Evolutionary conservation across 2,888 invertebrate genomes (phyloP).

Genomic region (Alloscopus bannaensis): DNA sequence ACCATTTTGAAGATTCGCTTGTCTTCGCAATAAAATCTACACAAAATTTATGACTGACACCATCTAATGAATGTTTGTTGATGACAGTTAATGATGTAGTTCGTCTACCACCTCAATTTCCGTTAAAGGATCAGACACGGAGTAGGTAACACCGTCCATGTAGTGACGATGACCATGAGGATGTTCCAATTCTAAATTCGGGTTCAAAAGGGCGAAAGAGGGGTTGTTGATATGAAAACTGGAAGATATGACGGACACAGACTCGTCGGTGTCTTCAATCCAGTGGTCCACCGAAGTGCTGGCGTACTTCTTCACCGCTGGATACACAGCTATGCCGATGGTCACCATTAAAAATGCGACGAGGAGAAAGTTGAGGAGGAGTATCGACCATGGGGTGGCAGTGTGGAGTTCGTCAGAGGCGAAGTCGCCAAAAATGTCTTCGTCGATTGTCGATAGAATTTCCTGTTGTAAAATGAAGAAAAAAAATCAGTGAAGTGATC

Average conservation of each 20-base stretch:
- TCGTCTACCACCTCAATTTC: too few relatives aligned
- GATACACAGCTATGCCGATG: conserved; percentile 46
- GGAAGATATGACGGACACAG: background rate
- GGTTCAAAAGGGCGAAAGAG: conserved; percentile 13
- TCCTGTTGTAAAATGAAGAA: background rate
- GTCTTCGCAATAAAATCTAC: too few relatives aligned
- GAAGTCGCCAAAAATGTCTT: too few relatives aligned
- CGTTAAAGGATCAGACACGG: too few relatives aligned
- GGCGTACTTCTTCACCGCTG: conserved; percentile 36
- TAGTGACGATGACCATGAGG: too few relatives aligned
- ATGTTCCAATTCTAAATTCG: background rate
- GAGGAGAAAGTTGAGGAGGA: conserved; percentile 40
- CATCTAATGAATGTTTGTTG: too few relatives aligned
- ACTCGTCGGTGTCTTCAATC: conserved; percentile 37
- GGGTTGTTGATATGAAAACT: background rate
- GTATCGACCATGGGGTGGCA: conserved; percentile 18
- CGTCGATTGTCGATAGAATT: too few relatives aligned
- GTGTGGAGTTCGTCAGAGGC: conserved; percentile 18
- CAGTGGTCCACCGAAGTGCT: conserved; percentile 12
- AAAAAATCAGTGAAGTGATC: background rate
- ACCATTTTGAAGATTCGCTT: too few relatives aligned
- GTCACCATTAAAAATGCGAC: conserved; percentile 36
- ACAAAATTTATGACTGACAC: too few relatives aligned
- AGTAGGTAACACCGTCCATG: too few relatives aligned
- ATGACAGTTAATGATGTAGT: too few relatives aligned